Base-by-base conservation (phyloP, 2,888 invertebrate genomes). In the Lissonota sp. region DNA sequence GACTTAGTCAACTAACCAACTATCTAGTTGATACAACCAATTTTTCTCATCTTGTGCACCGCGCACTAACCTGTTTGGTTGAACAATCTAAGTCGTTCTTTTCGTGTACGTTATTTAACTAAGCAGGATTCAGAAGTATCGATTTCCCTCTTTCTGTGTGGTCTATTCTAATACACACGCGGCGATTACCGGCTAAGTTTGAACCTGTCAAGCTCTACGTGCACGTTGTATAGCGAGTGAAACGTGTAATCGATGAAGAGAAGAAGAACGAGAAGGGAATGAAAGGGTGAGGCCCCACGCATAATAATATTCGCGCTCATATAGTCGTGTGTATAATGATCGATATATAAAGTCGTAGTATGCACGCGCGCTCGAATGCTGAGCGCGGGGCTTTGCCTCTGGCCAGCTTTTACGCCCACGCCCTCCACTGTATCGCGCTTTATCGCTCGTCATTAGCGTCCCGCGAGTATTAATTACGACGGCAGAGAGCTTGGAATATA, bases 401-500 rank as follows among this genome's bases (percentile, higher is more conserved):
- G 66, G 78, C 70, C 39, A 71, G 60, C 74, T 78, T 81, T 78
- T 71, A 60, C 81, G 55, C 78, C 81, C 55, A 78, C 81, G 78
- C 74, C 60, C 73, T 78, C 37, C 53, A 46, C 72, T 66, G 70
- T 77, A 82, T 82, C 79, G 63, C 77, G 51, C 72, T 74, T 82
- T 78, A 78, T 82, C 82, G 74, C 78, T 81, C 40, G 81, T 81
- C 78, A 81, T 81, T 74, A 83, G 75, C 83, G 79, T 82, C 73
- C 73, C 63, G 77, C 53, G 72, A 82, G 74, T 78, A 84, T 83
- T 84, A 83, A 83, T 84, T 80, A 83, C 78, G 71, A 16, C 67
- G 55, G 37, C 26, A 26, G 26, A 26, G 14, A 71, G 60, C 55
- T 71, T 55, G 70, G 78, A 67, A 75, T 81, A 57, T 80, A 73